Base-by-base conservation (phyloP, 2,888 invertebrate species). In the Campopleginae sp. region DNA sequence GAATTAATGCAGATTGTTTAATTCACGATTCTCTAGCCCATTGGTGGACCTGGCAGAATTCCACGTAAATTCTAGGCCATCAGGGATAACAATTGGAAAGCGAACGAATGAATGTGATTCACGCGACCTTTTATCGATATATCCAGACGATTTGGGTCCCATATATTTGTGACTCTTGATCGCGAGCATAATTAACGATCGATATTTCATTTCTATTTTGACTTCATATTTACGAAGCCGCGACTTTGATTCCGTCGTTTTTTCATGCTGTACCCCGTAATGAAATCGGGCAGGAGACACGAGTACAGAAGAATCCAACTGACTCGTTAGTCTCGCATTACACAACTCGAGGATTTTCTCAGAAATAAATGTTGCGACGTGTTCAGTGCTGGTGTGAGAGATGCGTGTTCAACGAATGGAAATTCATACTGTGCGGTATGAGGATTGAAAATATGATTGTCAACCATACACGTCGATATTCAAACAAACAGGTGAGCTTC, bases 341-440 rank as follows among this genome's bases (percentile, higher is more conserved):
- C 14, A 33, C 5, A 23, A 54, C 38, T 72, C 48, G 46, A n/a
- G 70, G 17, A 46, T 70, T 74, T 27, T 42, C 27, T 4, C 54
- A 58, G 58, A 14, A 58, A 58, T 23, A 12, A 23, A 79, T 66
- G 14, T 54, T 23, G 19, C 27, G 14, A 27, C 12, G 17, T n/a
- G 58, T 14, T 58, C 5, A 72, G 61, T 61, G 46, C 68, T 63
- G n/a, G 10, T 42, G 51, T 2, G 17, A 38, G 48, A 23, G 31
- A 44, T 54, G 23, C 66, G 31, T 46, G 44, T 17, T 23, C 65
- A 63, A 83, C 70, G 51, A 75, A 70, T 80, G 38, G 65, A 80
- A 80, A 70, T 70, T 38, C 31, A 46, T 46, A 33, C n/a, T 12
- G 31, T 51, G 42, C 61, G 79, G 10, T 27, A 12, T 44, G 27